These are phyloP conservation scores for Macroteleia sp. DNA, from an alignment of 2,888 invertebrate genomes.

Conservation along the genomic window DNA sequence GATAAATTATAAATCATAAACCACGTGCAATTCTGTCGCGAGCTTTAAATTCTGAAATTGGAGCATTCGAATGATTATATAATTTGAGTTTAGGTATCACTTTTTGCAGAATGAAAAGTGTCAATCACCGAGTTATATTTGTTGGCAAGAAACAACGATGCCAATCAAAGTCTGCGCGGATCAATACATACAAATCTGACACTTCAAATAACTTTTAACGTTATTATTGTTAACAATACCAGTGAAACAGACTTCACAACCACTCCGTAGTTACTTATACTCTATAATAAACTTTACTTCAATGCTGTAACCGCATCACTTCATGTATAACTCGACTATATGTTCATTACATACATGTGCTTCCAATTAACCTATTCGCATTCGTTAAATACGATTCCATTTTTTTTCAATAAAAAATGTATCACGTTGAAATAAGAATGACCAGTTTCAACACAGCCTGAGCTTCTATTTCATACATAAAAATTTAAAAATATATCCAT, in stretches of 20 bases:
- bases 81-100: background rate
- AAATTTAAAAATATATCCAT: too few relatives aligned
- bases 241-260: background rate
- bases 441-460: too few relatives aligned
- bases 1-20: slow-evolving; percentile 21
- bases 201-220: slow-evolving; percentile 11
- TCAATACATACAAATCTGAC: slow-evolving; percentile 4
- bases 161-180: slow-evolving; percentile 8
- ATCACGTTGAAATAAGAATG: too few relatives aligned
- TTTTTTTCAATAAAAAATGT: too few relatives aligned
- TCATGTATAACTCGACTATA: too few relatives aligned
- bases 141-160: background rate
- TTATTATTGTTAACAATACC: slow-evolving; percentile 14
- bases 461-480: too few relatives aligned
- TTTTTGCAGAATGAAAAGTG: background rate
- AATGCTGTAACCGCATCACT: background rate
- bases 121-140: background rate
- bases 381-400: too few relatives aligned
- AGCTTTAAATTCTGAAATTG: background rate
- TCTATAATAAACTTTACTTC: slow-evolving; percentile 18
- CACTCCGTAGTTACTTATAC: background rate
- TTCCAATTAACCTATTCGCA: too few relatives aligned
- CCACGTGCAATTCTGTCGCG: background rate
- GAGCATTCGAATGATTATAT: background rate
- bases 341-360: too few relatives aligned